Evolutionary conservation across 2,797 vertebrate species (phyloP).

Genomic region (Cirrhinus molitorella): DNA sequence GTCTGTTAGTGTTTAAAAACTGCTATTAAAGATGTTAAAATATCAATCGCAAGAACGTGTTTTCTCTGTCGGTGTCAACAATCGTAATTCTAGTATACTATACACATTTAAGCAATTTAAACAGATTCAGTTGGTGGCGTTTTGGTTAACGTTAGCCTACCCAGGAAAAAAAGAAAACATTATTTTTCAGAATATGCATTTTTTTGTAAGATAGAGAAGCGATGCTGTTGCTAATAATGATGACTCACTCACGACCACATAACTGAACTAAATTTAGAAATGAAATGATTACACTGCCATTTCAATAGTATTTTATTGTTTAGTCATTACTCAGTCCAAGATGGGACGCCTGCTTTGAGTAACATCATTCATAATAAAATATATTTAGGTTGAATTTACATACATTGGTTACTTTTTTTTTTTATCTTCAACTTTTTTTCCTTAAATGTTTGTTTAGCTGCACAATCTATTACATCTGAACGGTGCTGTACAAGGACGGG

Average conservation of each 20-base stretch:
- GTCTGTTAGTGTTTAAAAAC: not conserved
- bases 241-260: not conserved
- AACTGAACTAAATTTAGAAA: not conserved
- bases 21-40: not conserved
- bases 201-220: not conserved
- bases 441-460: not conserved
- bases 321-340: not conserved
- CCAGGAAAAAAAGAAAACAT: not conserved
- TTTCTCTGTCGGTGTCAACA: not conserved
- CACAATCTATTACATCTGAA: not conserved
- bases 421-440: accelerated
- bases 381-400: not conserved
- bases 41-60: not conserved
- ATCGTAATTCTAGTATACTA: not conserved
- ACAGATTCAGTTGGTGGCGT: no score
- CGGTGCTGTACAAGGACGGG: not conserved
- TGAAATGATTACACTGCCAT: not conserved
- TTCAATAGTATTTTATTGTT: not conserved
- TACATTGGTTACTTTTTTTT: not conserved
- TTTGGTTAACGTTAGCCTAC: not conserved
- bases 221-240: not conserved
- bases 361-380: not conserved
- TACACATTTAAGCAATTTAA: not conserved
- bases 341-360: not conserved
- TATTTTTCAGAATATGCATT: not conserved